Conservation (phyloP, 2,113 vertebrate species). For the Heptranchias perlo region DNA sequence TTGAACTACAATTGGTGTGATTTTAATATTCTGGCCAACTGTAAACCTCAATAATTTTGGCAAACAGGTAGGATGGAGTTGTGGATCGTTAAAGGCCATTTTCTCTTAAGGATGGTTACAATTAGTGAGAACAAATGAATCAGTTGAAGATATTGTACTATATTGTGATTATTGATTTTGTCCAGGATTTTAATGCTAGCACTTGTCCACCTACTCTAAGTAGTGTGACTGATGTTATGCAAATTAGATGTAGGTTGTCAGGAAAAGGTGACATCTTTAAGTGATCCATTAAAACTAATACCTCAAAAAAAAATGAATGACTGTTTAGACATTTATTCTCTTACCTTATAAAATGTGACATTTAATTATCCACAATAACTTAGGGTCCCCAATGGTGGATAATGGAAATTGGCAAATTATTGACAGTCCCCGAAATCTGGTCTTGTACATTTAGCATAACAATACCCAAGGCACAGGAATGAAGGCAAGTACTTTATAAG, state of each 20-base stretch:
- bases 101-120: not conserved
- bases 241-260: not conserved
- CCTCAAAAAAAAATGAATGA: constrained; percentile 4
- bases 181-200: not conserved
- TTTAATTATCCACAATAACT: not conserved
- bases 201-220: not conserved
- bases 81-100: not conserved
- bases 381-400: not conserved
- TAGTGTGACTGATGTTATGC: not conserved
- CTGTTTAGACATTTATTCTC: not conserved
- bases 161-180: not conserved
- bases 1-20: not conserved
- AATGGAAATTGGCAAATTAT: not conserved
- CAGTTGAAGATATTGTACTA: not conserved
- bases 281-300: constrained; percentile 16
- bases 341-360: not conserved
- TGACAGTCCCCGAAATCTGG: not conserved
- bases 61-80: not conserved
- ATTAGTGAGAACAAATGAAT: not conserved
- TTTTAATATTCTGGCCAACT: not conserved
- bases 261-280: not conserved
- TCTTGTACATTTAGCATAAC: not conserved
- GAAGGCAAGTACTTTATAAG: not conserved
- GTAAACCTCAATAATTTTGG: not conserved
- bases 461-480: not conserved